Evolutionary conservation across 2,888 invertebrate species (phyloP).

Genomic region (Cheilosia grossa): DNA sequence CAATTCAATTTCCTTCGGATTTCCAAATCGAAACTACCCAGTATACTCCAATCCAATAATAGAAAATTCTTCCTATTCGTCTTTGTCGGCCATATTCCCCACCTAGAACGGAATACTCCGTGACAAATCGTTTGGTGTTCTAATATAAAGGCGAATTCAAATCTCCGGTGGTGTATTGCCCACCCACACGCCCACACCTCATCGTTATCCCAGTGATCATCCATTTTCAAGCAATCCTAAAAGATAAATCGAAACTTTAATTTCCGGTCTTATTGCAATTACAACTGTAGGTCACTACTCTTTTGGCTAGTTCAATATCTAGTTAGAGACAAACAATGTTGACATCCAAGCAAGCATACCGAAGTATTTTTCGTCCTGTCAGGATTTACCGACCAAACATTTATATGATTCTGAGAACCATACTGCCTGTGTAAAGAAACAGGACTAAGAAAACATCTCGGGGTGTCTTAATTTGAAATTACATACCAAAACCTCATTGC

Average conservation of each 20-base stretch:
- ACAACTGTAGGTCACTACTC: constrained; percentile 30
- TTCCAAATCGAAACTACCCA: background rate
- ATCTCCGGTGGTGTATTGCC: constrained; percentile 51
- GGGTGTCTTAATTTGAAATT: constrained; percentile 20
- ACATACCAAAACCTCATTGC: constrained; percentile 41
- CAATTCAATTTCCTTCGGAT: constrained; percentile 27
- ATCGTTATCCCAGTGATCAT: background rate
- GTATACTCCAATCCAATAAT: background rate
- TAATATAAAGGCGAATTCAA: constrained; percentile 44
- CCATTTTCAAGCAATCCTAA: constrained; percentile 4
- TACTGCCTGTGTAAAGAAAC: background rate
- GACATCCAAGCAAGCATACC: no score
- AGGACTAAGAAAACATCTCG: constrained; percentile 19
- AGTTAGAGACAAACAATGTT: no score
- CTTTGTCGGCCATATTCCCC: background rate
- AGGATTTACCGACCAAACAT: background rate
- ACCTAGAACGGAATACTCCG: constrained; percentile 26
- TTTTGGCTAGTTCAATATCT: background rate
- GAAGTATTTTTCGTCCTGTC: no score
- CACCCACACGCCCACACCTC: background rate
- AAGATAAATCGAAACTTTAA: constrained; percentile 65
- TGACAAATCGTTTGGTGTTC: constrained; percentile 39
- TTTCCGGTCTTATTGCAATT: constrained; percentile 63
- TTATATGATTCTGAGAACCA: background rate
- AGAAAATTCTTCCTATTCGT: background rate